These are phyloP conservation scores for Xiphophorus maculatus DNA, from an alignment of 2,113 vertebrate species.

Conservation along the genomic window DNA sequence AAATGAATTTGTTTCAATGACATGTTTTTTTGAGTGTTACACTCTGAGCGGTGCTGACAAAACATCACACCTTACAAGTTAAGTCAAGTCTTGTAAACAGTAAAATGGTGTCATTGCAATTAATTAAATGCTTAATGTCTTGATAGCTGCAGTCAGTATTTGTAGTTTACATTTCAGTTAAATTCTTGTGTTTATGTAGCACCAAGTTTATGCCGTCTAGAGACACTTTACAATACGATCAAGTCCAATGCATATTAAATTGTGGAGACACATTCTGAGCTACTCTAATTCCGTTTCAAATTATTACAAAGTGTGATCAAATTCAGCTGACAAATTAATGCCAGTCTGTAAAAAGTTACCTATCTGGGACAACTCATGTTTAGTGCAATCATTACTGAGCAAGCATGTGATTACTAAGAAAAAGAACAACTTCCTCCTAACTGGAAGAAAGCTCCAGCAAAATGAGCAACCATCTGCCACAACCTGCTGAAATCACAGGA, in stretches of 20 bases:
- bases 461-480: background rate
- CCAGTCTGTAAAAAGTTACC: background rate
- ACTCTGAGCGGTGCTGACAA: too few relatives aligned
- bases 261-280: background rate
- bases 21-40: background rate
- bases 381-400: background rate
- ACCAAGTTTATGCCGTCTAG: background rate
- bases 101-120: background rate
- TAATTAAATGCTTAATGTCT: background rate
- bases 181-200: background rate
- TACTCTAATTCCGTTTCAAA: background rate
- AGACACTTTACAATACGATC: background rate
- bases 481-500: background rate
- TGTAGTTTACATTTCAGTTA: background rate
- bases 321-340: background rate
- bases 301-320: background rate
- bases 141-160: background rate
- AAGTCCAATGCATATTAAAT: background rate
- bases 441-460: background rate
- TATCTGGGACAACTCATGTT: background rate
- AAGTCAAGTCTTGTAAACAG: background rate
- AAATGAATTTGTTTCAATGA: background rate
- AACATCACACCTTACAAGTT: background rate
- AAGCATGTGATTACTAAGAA: background rate
- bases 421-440: background rate